A percentile compares a stretch with the other conserved stretches of the same genome.
phyloP scores from a whole-genome alignment of 1,140 invertebrate species.

The Lucilia sericata region DNA sequence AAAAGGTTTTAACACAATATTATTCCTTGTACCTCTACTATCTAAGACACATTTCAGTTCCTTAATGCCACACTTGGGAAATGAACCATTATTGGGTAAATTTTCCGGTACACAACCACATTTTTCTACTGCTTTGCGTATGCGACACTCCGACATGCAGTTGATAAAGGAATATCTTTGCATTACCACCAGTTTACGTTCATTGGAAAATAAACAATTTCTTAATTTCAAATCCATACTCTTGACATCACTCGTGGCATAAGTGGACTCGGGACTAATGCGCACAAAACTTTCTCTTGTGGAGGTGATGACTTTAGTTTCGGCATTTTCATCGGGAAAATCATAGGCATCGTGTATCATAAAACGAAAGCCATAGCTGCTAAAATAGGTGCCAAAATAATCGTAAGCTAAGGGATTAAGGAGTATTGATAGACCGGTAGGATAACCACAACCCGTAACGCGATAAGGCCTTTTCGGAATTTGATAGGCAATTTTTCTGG shows the following conservation, averaged over 20 bases:
- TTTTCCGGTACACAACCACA: conserved; percentile 75
- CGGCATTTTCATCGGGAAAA: conserved; percentile 72
- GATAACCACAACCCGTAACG: conserved; percentile 74
- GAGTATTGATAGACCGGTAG: conserved; percentile 73
- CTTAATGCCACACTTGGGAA: conserved; percentile 51
- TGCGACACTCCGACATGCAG: conserved; percentile 73
- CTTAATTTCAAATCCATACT: conserved; percentile 68
- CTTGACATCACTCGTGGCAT: conserved; percentile 70
- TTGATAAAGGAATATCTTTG: conserved; percentile 74
- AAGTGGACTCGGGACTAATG: conserved; percentile 72
- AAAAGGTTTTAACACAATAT: neutral
- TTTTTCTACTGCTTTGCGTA: conserved; percentile 63
- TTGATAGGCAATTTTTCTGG: conserved; percentile 63
- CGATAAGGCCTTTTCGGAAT: conserved; percentile 68
- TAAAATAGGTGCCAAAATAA: conserved; percentile 68
- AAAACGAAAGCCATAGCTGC: conserved; percentile 64
- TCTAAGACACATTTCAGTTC: conserved; percentile 56
- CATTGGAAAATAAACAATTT: conserved; percentile 72
- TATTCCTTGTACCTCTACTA: conserved; percentile 53
- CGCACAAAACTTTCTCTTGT: conserved; percentile 72
- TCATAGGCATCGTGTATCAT: conserved; percentile 74
- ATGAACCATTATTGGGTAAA: conserved; percentile 69
- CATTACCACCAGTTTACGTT: conserved; percentile 67
- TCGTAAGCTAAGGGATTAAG: conserved; percentile 69
- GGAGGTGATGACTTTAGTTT: conserved; percentile 70